Evolutionary conservation across 2,888 invertebrate genomes (phyloP).

Genomic region (Saturnia pavonia): DNA sequence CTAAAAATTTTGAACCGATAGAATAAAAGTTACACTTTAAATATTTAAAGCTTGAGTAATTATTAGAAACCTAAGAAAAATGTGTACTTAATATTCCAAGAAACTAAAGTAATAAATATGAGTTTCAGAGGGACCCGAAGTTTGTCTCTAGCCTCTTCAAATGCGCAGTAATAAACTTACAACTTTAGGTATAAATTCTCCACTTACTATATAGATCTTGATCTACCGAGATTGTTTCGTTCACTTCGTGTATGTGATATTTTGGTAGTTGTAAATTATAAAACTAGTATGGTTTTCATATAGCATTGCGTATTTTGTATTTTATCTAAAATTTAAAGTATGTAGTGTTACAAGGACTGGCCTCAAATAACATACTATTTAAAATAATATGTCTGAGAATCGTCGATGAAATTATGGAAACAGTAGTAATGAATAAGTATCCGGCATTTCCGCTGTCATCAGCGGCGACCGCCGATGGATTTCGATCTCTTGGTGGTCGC

Average conservation of each 20-base stretch:
- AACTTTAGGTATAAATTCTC: background rate
- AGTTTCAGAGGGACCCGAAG: background rate
- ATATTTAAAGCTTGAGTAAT: too few relatives aligned
- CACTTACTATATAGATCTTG: background rate
- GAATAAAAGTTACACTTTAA: too few relatives aligned
- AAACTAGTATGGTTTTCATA: background rate
- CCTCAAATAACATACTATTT: too few relatives aligned
- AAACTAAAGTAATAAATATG: slow-evolving; percentile 8
- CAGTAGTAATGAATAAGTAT: too few relatives aligned
- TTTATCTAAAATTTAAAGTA: background rate
- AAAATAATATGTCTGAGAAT: too few relatives aligned
- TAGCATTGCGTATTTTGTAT: background rate
- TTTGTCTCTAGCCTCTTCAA: background rate
- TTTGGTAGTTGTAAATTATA: background rate
- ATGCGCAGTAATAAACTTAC: background rate
- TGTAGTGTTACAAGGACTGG: too few relatives aligned
- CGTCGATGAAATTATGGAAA: too few relatives aligned
- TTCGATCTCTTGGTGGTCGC: too few relatives aligned
- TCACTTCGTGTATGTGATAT: background rate
- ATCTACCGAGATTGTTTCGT: background rate
- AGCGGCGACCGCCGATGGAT: too few relatives aligned
- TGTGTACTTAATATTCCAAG: background rate
- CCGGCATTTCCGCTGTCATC: too few relatives aligned
- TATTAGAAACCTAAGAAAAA: background rate
- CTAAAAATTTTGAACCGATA: too few relatives aligned